Conservation (phyloP, 2,113 vertebrate species). For the Channa argus region DNA sequence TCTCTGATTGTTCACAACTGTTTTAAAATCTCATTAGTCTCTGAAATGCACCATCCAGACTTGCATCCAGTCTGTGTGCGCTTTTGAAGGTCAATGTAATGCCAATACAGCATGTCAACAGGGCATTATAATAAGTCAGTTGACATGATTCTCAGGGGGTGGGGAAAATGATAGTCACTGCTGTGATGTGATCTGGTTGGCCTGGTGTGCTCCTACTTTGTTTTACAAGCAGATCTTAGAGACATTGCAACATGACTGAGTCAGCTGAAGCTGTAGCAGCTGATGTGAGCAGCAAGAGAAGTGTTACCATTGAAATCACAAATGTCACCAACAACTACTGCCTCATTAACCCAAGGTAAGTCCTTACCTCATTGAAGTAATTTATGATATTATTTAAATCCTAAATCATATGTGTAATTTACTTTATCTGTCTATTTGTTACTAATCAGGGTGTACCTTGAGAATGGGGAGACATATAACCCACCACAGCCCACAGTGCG, state of each 20-base stretch:
- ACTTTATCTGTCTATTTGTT: slow-evolving; percentile 7
- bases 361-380: too few relatives aligned
- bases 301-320: slow-evolving; percentile 75
- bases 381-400: neutral
- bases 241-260: slow-evolving; percentile 69
- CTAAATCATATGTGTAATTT: fast-evolving
- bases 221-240: slow-evolving; percentile 32
- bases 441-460: slow-evolving; percentile 69
- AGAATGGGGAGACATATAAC: slow-evolving; percentile 76
- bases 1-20: slow-evolving; percentile 49
- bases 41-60: slow-evolving; percentile 48
- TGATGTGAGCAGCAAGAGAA: slow-evolving; percentile 69
- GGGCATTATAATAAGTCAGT: slow-evolving; percentile 12
- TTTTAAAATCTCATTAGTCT: slow-evolving; percentile 60
- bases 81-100: slow-evolving; percentile 50
- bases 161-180: neutral
- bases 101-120: slow-evolving; percentile 17
- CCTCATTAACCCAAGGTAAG: slow-evolving; percentile 79
- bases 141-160: slow-evolving; percentile 1
- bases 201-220: slow-evolving; percentile 20
- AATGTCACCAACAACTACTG: slow-evolving; percentile 77
- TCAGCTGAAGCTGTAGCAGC: slow-evolving; percentile 77
- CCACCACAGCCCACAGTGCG: slow-evolving; percentile 80
- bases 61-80: slow-evolving; percentile 18
- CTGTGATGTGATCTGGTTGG: neutral